phyloP scores from a whole-genome alignment of 2,888 invertebrate genomes.

The Neelides folsomi region DNA sequence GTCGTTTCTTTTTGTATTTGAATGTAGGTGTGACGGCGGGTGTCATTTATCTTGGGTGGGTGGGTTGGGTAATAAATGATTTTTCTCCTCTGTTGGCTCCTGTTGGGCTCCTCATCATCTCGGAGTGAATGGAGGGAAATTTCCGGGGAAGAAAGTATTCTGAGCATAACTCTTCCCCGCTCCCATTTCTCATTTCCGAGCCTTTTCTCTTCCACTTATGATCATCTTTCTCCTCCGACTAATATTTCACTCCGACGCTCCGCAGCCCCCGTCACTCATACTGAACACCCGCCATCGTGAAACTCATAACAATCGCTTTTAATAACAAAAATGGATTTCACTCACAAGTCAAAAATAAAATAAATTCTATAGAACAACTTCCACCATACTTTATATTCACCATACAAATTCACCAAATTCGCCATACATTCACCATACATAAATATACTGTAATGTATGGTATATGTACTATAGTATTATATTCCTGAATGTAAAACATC shows the following conservation, averaged over 20 bases:
- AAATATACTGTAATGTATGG: too few species aligned
- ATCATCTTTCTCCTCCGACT: slow-evolving; percentile 8
- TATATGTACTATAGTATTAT: too few species aligned
- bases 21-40: too few species aligned
- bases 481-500: too few species aligned
- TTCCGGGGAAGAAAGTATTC: slow-evolving; percentile 15
- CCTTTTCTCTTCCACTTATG: slow-evolving; percentile 13
- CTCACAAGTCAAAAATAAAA: too few species aligned
- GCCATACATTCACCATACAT: too few species aligned
- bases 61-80: slow-evolving; percentile 26
- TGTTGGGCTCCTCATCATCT: slow-evolving; percentile 4
- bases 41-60: slow-evolving; percentile 3
- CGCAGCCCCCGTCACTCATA: not conserved
- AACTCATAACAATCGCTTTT: slow-evolving; percentile 9
- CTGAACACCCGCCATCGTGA: slow-evolving; percentile 4
- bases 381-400: too few species aligned
- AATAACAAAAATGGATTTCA: not conserved
- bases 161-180: slow-evolving; percentile 13
- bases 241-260: not conserved
- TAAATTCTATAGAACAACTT: too few species aligned
- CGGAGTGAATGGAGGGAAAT: slow-evolving; percentile 11
- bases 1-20: slow-evolving; percentile 4
- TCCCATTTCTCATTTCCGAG: slow-evolving; percentile 14
- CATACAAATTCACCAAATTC: too few species aligned
- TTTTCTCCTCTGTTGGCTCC: slow-evolving; percentile 24